Base-by-base conservation (phyloP, 2,888 invertebrate species). In the Tricholauxania praeusta region DNA sequence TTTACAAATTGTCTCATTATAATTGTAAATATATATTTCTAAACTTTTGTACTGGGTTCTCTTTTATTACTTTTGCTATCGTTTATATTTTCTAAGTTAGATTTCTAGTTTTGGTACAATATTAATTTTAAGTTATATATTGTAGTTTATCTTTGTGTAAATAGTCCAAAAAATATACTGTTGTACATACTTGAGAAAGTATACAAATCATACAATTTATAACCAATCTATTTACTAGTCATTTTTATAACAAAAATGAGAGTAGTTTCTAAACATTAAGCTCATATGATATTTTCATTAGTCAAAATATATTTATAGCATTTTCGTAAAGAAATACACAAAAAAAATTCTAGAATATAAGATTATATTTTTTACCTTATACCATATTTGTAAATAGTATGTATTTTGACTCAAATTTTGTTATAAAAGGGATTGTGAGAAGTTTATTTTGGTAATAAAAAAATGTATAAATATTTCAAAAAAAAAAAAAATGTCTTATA, bases 221-320 rank as follows among this genome's bases (percentile, higher is more conserved):
- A 39, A 39, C 59, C 49, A 74, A 76, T 57, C 47, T 52, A 63
- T 81, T 82, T 79, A 80, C 84, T 84, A 84, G 84, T 84, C 85
- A 83, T 82, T 83, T 81, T 82, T 81, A 82, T 79, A 80, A 81
- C 79, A 81, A 84, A 82, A 83, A 82, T 85, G 82, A 83, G 80
- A 83, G 80, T 80, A 76, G 71, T 72, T 77, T 72, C 72, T 48
- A 32, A n/a, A n/a, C 28, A 62, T 62, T 62, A 32, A n/a, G 39
- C 39, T 39, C 39, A 39, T 39, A 39, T 39, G 39, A 39, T 39
- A 39, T 39, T 39, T 39, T 39, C 39, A 39, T 39, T 39, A 22
- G 39, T 47, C 47, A 19, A 67, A 28, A 22, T 55, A 32, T n/a
- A 62, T n/a, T 62, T 39, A n/a, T 32, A 62, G 62, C 28, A 14